phyloP scores from a whole-genome alignment of 2,797 vertebrate genomes.

The Pterois miles region DNA sequence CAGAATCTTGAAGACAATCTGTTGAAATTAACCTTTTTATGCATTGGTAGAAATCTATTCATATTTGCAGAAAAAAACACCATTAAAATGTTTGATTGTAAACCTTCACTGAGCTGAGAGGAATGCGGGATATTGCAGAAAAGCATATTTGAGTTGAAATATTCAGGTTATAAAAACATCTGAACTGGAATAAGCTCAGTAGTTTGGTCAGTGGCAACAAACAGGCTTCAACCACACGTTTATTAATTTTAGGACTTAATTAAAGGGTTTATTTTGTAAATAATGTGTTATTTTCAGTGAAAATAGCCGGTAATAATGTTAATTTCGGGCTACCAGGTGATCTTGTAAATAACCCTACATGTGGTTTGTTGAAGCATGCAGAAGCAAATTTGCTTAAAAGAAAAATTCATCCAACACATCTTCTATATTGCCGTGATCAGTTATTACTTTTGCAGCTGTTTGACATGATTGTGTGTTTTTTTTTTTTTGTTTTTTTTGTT shows the following conservation, averaged over 20 bases:
- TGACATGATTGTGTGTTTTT: constrained; percentile 49
- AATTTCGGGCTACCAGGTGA: background rate
- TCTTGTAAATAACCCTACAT: background rate
- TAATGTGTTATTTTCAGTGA: constrained; percentile 10
- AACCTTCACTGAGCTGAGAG: constrained; percentile 27
- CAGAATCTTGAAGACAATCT: background rate
- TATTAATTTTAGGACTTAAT: background rate
- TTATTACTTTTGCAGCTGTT: constrained; percentile 44
- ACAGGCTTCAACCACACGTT: constrained; percentile 22
- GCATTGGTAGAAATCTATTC: constrained; percentile 3
- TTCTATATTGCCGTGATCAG: constrained; percentile 32
- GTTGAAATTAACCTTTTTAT: background rate
- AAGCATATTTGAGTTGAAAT: constrained; percentile 21
- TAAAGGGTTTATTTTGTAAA: constrained; percentile 35
- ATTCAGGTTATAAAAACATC: constrained; percentile 29
- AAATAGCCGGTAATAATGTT: background rate
- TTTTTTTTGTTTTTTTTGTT: constrained; percentile 28
- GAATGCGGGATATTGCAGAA: constrained; percentile 27
- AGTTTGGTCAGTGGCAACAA: constrained; percentile 58
- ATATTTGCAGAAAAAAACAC: background rate
- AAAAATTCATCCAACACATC: constrained; percentile 30
- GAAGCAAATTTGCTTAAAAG: constrained; percentile 26
- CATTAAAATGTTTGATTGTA: constrained; percentile 13
- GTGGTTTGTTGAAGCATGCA: constrained; percentile 55
- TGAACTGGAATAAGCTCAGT: constrained; percentile 23